phyloP scores from a whole-genome alignment of 2,113 vertebrate genomes.

The Aegithalos caudatus region DNA sequence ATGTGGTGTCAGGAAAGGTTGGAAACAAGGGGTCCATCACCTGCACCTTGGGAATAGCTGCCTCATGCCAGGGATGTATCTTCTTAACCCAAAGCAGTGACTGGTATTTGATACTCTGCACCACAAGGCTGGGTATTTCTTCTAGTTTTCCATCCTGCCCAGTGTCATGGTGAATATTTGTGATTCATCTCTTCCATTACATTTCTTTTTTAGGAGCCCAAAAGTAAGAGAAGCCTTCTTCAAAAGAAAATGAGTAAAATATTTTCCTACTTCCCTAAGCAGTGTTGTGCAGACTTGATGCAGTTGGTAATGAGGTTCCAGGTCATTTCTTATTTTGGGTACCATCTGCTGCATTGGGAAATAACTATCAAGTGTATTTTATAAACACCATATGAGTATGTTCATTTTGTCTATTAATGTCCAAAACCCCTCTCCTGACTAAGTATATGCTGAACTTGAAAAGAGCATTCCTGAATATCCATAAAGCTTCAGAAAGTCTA shows the following conservation, averaged over 20 bases:
- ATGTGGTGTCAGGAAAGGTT: background rate
- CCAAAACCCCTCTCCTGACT: background rate
- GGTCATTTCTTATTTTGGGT: conserved; percentile 56
- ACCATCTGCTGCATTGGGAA: conserved; percentile 46
- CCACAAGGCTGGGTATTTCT: background rate
- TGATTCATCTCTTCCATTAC: background rate
- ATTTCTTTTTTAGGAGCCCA: background rate
- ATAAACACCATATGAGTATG: conserved; percentile 20
- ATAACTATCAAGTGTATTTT: conserved; percentile 26
- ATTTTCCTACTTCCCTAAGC: background rate
- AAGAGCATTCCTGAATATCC: conserved; percentile 12
- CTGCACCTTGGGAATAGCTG: fast-evolving
- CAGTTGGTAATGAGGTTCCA: conserved; percentile 29
- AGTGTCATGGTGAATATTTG: background rate
- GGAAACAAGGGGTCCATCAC: background rate
- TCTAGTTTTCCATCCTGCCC: background rate
- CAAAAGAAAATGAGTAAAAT: background rate
- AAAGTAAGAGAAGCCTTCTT: background rate
- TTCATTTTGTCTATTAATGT: background rate
- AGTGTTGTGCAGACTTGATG: background rate
- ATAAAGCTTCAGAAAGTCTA: background rate
- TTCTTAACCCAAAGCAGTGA: background rate
- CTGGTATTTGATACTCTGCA: background rate
- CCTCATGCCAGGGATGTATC: background rate
- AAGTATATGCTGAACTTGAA: background rate